Evolutionary conservation across 2,888 invertebrate species (phyloP), one percentile per base, ranked within the genome.

Genomic region (Papilio gigon): DNA sequence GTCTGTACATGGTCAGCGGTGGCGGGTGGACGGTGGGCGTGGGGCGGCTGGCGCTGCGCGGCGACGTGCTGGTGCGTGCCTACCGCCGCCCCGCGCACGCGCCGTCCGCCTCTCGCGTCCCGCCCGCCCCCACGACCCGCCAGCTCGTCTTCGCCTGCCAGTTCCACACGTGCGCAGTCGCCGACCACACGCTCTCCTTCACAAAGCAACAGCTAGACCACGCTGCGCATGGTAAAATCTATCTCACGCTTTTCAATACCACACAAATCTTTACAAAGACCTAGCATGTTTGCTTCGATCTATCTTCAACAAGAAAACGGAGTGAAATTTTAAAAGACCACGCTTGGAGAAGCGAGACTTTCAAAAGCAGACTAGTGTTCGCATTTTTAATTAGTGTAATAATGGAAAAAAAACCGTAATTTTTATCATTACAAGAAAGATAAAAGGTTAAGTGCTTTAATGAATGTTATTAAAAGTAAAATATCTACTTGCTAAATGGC

Each of bases 91-190:
- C 89, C 1, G 93, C 93, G 72, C 82, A 84, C 65, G 77, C 82
- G 74, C 84, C 80, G 65, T 25, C 76, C 74, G 60, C 76, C 25
- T 42, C 76, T 73, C 70, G 58, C 75, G 70, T 83, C 62, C 69
- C 90, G 94, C 50, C 25, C 4, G 14, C 25, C 4, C 47, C 76
- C 70, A 59, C 75, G 70, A 83, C 63, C 70, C 90, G 94, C 50
- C 95, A 95, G 77, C 93, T 96, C n/a, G 94, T 97, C 76, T 97
- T 97, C 92, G 95, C 96, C 62, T 95, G 96, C 84, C 97, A 98
- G 94, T 98, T 98, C 92, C 98, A 98, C 93, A 98, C 98, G 4
- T 98, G 98, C 90, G 97, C 98, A 65, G 95, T 98, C 74, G 94
- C 96, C 59, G 96, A 97, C 84, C 95, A 96, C 88, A 95, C 96